Evolutionary conservation across 2,113 vertebrate species (phyloP), one percentile per base, ranked within the genome.

Genomic region (Saimiri boliviensis): DNA sequence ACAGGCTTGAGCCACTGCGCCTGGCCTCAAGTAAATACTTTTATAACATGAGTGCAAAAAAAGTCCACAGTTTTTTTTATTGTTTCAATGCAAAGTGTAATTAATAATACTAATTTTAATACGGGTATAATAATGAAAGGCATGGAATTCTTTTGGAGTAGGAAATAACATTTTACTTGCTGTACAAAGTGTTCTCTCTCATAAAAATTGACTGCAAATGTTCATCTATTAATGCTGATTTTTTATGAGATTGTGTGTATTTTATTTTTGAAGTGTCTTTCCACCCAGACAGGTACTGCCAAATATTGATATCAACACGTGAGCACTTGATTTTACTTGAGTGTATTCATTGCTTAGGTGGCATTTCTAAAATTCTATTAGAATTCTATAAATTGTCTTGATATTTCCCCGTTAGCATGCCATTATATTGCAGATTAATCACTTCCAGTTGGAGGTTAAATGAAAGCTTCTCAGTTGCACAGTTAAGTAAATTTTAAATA

Each of bases 231-330:
- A 58, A 74, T 93, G 35, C 21, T 81, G 35, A 81, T 90, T 86
- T 89, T 32, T 32, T 92, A 47, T 54, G 47, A 85, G 83, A 89
- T 85, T 81, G 58, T 86, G 32, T 68, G 14, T 87, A 66, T 54
- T 95, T 89, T 70, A 35, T 35, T 80, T 96, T 92, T 58, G n/a
- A 95, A 89, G 52, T 23, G 13, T 40, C 60, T 95, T 82, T 77
- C 84, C 84, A 87, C n/a, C 32, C 40, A 81, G 17, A 52, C 19
- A 94, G 49, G 27, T 84, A 40, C 70, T 81, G 40, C 42, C 71
- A 81, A 82, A 70, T 56, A 20, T 12, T 66, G 35, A 4, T 54
- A 47, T 52, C 60, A 84, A 25, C 82, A 47, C 70, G 81, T 13
- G 21, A 71, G 8, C 25, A 16, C 68, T 52, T 63, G 56, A 56